Conservation (phyloP, 2,113 vertebrate genomes). For the Rhabdornis inornatus region DNA sequence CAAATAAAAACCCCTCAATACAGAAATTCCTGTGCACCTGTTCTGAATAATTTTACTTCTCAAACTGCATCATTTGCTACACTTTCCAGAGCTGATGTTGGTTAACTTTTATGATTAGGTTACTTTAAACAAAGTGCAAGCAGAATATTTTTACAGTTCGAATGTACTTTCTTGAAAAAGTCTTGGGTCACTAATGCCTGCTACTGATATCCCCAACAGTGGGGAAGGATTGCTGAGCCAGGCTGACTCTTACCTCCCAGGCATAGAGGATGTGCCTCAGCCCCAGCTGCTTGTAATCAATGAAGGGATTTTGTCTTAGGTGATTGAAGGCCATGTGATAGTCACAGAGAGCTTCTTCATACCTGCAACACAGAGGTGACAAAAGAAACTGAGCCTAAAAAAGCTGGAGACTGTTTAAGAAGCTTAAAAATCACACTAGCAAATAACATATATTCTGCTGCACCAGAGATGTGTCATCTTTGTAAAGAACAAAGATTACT, state of each 20-base stretch:
- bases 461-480: not conserved
- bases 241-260: constrained; percentile 83
- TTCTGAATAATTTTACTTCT: not conserved
- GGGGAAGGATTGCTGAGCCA: not conserved
- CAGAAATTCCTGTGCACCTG: not conserved
- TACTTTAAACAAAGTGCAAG: not conserved
- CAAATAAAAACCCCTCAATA: not conserved
- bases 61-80: not conserved
- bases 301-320: constrained; percentile 79
- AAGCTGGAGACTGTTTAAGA: not conserved
- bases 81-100: not conserved
- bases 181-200: not conserved
- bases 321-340: constrained; percentile 80
- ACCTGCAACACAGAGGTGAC: constrained; percentile 54
- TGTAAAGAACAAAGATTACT: not conserved
- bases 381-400: not conserved
- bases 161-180: not conserved
- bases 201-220: not conserved
- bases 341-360: constrained; percentile 82
- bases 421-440: not conserved
- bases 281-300: constrained; percentile 91
- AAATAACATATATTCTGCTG: not conserved
- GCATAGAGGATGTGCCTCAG: constrained; percentile 81
- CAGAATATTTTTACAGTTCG: not conserved
- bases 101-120: not conserved